A percentile compares a stretch with the other conserved stretches of the same genome.
Conservation (phyloP, 2,888 invertebrate species). For the Leptinotarsa juncta region DNA sequence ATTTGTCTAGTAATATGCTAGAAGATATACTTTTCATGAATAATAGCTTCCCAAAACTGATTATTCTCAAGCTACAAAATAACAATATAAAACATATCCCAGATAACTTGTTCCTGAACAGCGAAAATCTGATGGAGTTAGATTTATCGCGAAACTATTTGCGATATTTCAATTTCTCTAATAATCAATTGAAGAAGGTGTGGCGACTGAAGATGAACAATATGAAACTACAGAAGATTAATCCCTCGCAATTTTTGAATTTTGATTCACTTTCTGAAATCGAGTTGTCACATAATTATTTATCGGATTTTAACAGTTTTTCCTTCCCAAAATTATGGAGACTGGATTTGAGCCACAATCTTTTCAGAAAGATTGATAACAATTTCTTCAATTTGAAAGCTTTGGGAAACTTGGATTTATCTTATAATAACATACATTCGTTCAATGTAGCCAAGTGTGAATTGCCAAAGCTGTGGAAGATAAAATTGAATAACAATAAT, state of each 20-base stretch:
- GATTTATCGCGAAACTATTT: not conserved
- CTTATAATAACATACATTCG: not conserved
- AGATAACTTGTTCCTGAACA: not conserved
- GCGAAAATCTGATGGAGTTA: not conserved
- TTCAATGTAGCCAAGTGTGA: not conserved
- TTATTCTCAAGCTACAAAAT: constrained; percentile 1
- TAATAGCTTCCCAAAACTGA: not conserved
- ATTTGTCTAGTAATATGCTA: constrained; percentile 1
- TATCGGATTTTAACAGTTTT: not conserved
- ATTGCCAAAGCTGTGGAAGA: not conserved
- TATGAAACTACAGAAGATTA: not conserved
- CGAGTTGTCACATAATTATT: not conserved
- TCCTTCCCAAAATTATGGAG: not conserved
- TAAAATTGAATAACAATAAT: constrained; percentile 2
- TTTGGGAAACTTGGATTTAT: constrained; percentile 8
- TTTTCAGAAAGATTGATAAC: not conserved
- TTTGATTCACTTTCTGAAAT: not conserved
- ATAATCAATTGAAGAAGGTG: not conserved
- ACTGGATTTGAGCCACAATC: not conserved
- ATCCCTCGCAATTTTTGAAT: not conserved
- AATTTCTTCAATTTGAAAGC: not conserved
- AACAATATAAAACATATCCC: constrained; percentile 1
- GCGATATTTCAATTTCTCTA: not conserved
- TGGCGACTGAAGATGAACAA: not conserved
- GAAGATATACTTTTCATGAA: not conserved